Base-by-base conservation (phyloP, 2,888 invertebrate genomes). In the Neria commutata region DNA sequence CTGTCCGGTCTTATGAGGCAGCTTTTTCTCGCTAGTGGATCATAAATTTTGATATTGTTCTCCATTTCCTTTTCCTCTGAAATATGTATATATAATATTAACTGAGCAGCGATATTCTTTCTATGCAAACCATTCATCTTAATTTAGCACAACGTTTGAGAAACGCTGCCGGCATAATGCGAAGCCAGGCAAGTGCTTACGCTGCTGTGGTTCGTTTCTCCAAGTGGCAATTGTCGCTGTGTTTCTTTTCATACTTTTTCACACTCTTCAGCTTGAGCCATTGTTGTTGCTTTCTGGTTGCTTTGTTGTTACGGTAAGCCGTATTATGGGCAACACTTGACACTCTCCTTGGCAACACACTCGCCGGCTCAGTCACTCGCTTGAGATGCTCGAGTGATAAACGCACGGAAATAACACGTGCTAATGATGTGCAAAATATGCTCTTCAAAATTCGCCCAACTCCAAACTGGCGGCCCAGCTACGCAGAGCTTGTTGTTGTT, bases 341-440 rank as follows among this genome's bases (percentile, higher is more conserved):
- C 76, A 77, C 77, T 73, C 69, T 69, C 64, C 67, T 10, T 48
- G 2, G 10, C 51, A 17, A 16, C 3, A 16, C 21, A 11, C 26
- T 6, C 21, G 14, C 6, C 23, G 14, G 11, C 16, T 33, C 17
- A 26, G 21, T 37, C 21, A 45, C 40, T 25, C 8, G 51, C 51
- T 49, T 45, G 49, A 59, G 54, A 55, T 59, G 47, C 51, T 47
- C 23, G 29, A 55, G 54, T 55, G 52, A 55, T 59, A 55, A 55
- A 59, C 46, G 40, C 51, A 59, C 62, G 63, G 66, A 67, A 65
- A 61, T 55, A 67, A 63, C 56, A 61, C 69, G 69, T 74, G 75
- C 71, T 77, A 77, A 78, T 77, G 78, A 78, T 67, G 75, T 74
- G 78, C 73, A 71, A 74, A 76, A 76, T 76, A 71, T 70, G 75